Conservation (phyloP, 2,113 vertebrate genomes). For the Leucosticte australis region DNA sequence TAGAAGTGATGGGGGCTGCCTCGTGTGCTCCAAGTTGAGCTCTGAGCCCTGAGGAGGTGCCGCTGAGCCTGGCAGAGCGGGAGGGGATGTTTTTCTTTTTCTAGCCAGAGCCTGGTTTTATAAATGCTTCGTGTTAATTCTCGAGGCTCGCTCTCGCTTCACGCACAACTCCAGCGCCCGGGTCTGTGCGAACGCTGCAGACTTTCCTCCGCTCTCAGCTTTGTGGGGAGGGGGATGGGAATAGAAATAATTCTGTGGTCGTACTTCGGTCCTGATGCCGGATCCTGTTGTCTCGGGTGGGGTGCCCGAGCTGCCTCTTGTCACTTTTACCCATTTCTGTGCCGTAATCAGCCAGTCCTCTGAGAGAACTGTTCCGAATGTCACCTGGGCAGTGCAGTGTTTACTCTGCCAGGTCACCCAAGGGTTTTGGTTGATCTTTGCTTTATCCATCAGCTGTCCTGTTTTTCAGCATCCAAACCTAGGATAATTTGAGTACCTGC, state of each 20-base stretch:
- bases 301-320: neutral
- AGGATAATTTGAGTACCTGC: neutral
- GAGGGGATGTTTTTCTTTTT: neutral
- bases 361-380: neutral
- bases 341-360: neutral
- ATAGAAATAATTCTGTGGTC: neutral
- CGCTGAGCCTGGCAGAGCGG: neutral
- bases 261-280: neutral
- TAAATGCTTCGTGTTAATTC: neutral
- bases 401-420: neutral
- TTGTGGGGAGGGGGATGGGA: constrained; percentile 2
- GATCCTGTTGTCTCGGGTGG: neutral
- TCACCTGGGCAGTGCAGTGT: neutral
- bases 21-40: constrained; percentile 11
- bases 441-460: neutral
- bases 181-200: neutral
- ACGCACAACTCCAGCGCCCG: neutral
- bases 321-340: neutral
- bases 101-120: neutral
- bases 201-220: neutral
- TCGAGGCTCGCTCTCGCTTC: neutral
- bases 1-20: neutral
- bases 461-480: neutral
- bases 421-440: neutral
- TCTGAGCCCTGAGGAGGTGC: neutral